These are phyloP conservation scores for Octodon degus DNA, from an alignment of 2,113 vertebrate genomes.

Conservation along the genomic window DNA sequence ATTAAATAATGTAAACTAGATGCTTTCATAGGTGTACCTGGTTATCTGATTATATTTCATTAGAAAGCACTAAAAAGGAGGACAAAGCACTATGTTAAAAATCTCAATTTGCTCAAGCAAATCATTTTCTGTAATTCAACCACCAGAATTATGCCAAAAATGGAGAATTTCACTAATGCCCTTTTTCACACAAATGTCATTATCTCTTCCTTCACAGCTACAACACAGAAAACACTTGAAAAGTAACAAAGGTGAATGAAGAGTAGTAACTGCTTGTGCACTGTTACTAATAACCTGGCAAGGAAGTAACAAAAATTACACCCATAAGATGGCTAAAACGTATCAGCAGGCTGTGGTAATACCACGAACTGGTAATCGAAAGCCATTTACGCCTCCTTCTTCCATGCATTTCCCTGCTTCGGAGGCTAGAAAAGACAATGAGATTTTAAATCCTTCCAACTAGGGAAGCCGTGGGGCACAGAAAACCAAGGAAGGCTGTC, in stretches of 20 bases:
- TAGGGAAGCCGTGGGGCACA: background rate
- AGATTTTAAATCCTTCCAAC: constrained; percentile 13
- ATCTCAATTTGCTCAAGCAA: background rate
- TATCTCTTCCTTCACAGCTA: background rate
- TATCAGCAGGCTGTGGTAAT: background rate
- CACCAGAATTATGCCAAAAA: constrained; percentile 10
- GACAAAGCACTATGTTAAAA: background rate
- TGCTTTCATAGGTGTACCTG: background rate
- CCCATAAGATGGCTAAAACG: background rate
- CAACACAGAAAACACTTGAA: background rate
- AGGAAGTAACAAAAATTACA: background rate
- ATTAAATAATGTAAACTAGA: background rate
- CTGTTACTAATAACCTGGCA: background rate
- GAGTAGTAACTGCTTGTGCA: background rate
- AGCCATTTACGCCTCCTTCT: background rate
- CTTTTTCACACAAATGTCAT: background rate
- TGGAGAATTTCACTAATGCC: background rate
- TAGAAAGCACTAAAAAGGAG: background rate
- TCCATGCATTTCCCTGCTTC: background rate
- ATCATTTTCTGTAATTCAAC: constrained; percentile 18
- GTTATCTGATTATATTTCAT: background rate
- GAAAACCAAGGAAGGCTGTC: background rate
- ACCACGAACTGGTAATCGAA: background rate
- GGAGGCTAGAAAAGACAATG: background rate
- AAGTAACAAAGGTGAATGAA: constrained; percentile 28